Percentiles rank a stretch among this genome's conserved stretches.
These are phyloP conservation scores for Mastomys natalensis DNA, from an alignment of 2,113 vertebrate species.

Conservation along the genomic window DNA sequence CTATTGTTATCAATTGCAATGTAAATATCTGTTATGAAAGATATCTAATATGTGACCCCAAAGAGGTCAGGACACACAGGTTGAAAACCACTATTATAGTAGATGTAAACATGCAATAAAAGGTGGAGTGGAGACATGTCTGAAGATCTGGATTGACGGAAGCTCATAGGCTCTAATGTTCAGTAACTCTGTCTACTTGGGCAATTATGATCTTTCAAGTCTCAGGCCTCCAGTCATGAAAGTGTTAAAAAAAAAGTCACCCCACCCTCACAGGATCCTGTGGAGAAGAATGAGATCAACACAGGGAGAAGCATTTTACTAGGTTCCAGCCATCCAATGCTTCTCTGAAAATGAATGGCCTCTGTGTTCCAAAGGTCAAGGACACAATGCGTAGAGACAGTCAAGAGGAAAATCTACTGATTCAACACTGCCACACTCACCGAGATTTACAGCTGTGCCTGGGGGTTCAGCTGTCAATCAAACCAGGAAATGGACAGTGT, in stretches of 20 bases:
- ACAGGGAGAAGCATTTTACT: constrained; percentile 18
- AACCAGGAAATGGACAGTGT: neutral
- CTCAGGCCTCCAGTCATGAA: neutral
- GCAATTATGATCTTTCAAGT: neutral
- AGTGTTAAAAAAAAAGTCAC: neutral
- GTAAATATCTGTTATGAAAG: no score
- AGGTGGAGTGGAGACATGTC: rapidly evolving
- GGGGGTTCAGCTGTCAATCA: neutral
- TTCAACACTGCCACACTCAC: no score
- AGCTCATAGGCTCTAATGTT: neutral
- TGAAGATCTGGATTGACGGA: neutral
- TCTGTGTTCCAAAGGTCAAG: neutral
- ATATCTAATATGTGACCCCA: no score
- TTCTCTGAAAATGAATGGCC: neutral
- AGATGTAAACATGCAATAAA: neutral
- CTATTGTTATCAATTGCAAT: no score
- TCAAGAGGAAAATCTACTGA: no score
- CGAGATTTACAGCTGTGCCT: neutral
- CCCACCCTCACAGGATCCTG: neutral
- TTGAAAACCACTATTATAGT: no score
- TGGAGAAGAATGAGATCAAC: neutral
- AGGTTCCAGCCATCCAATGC: neutral
- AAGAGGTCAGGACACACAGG: no score
- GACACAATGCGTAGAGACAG: neutral
- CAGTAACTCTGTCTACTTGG: neutral